Percentiles rank a stretch among this genome's conserved stretches.
Conservation (phyloP, 2,888 invertebrate species). For the Phengaris alcon region DNA sequence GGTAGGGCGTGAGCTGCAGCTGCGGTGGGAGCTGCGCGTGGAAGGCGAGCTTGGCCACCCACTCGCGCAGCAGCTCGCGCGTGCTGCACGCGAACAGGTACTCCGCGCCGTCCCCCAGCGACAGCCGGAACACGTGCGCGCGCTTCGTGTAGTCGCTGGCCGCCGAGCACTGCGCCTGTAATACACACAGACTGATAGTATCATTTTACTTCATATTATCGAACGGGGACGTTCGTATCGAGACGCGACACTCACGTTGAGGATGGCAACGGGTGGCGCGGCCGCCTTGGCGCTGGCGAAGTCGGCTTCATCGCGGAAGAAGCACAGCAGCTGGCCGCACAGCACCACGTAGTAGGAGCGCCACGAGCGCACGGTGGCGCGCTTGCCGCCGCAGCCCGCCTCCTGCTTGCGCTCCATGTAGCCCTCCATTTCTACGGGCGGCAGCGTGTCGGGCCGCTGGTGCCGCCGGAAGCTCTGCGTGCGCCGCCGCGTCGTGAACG, state of each 20-base stretch:
- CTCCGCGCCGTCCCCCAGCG: conserved; percentile 94
- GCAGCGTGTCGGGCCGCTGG: conserved; percentile 83
- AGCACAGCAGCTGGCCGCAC: conserved; percentile 97
- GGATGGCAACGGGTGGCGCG: conserved; percentile 89
- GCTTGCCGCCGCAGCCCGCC: conserved; percentile 93
- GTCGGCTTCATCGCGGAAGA: conserved; percentile 97
- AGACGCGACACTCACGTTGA: conserved; percentile 63
- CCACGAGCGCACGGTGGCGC: conserved; percentile 97
- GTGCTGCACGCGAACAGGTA: conserved; percentile 91
- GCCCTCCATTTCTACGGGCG: conserved; percentile 94
- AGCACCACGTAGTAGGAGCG: conserved; percentile 96
- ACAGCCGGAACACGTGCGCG: conserved; percentile 94
- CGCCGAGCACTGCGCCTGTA: conserved; percentile 87
- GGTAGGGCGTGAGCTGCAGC: conserved; percentile 91
- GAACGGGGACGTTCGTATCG: not conserved
- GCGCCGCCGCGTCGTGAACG: conserved; percentile 94
- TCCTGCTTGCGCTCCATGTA: conserved; percentile 96
- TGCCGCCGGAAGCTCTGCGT: conserved; percentile 92
- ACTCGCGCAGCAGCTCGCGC: conserved; percentile 88
- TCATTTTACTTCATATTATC: not conserved
- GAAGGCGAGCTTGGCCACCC: conserved; percentile 95
- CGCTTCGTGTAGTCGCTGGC: conserved; percentile 97
- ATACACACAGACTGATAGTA: not conserved
- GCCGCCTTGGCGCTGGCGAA: conserved; percentile 93
- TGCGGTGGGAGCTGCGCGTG: conserved; percentile 95